These are phyloP conservation scores for Parthenolecanium corni DNA, from an alignment of 2,888 invertebrate species.

Conservation along the genomic window DNA sequence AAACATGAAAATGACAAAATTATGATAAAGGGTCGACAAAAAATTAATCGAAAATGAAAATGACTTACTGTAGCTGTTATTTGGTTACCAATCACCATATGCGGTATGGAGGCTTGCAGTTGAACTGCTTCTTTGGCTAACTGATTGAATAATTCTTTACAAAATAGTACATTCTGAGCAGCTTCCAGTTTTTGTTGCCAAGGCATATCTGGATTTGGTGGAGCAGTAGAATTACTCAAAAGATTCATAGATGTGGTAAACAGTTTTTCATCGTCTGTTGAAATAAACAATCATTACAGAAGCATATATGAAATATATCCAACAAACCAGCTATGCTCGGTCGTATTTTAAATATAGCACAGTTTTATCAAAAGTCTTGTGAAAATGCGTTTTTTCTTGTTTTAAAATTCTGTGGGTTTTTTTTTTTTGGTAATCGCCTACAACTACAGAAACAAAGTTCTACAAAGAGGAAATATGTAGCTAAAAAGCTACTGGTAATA, in stretches of 20 bases:
- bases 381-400: no score
- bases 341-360: neutral
- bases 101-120: slow-evolving; percentile 82
- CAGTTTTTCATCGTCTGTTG: slow-evolving; percentile 81
- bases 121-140: slow-evolving; percentile 91
- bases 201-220: slow-evolving; percentile 62
- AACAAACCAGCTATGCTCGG: no score
- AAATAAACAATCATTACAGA: slow-evolving; percentile 33
- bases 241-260: slow-evolving; percentile 72
- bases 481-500: no score
- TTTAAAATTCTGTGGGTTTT: no score
- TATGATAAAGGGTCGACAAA: neutral
- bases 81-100: slow-evolving; percentile 93
- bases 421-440: no score
- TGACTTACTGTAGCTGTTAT: slow-evolving; percentile 77
- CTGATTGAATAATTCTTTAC: slow-evolving; percentile 89
- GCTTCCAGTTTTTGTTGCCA: slow-evolving; percentile 96
- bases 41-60: neutral
- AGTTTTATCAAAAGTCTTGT: no score
- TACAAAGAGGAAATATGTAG: no score
- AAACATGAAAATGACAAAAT: neutral
- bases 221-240: slow-evolving; percentile 60
- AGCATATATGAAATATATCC: no score
- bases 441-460: no score
- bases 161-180: slow-evolving; percentile 92